Percentiles rank a stretch among this genome's conserved stretches.
Conservation (phyloP, 2,113 vertebrate species). For the Elgaria multicarinata region DNA sequence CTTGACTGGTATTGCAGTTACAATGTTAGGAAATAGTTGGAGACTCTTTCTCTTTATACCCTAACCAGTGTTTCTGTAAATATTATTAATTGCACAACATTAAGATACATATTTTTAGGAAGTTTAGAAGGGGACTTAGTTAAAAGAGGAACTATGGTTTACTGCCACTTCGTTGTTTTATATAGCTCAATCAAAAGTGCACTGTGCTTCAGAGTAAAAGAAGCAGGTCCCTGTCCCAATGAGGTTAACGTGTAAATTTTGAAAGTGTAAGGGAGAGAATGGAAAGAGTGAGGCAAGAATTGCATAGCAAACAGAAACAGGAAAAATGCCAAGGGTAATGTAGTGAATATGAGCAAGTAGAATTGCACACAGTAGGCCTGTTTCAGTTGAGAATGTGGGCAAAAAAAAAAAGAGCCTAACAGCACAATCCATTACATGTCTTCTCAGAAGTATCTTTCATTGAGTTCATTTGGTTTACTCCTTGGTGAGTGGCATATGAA, state of each 20-base stretch:
- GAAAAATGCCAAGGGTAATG: background rate
- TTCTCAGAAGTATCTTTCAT: background rate
- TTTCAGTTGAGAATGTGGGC: background rate
- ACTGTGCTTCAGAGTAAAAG: background rate
- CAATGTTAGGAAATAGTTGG: background rate
- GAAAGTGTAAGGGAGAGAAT: too few species aligned
- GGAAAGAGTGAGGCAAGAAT: background rate
- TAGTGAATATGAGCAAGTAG: background rate
- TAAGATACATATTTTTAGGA: background rate
- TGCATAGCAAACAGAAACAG: background rate
- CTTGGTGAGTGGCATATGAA: background rate
- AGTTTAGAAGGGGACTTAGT: background rate
- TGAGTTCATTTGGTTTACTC: background rate
- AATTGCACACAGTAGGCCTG: background rate
- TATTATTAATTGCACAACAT: background rate
- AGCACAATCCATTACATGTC: too few species aligned
- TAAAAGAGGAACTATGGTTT: background rate
- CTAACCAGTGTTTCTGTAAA: background rate
- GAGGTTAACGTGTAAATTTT: background rate
- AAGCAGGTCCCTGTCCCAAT: background rate
- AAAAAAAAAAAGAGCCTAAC: background rate
- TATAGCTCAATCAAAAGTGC: background rate
- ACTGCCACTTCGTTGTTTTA: background rate
- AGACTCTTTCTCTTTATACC: background rate
- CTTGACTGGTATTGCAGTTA: background rate